Percentiles rank a stretch among this genome's conserved stretches.
These are phyloP conservation scores for Philypnodon macrostomus DNA, from an alignment of 2,797 vertebrate species.

Conservation along the genomic window DNA sequence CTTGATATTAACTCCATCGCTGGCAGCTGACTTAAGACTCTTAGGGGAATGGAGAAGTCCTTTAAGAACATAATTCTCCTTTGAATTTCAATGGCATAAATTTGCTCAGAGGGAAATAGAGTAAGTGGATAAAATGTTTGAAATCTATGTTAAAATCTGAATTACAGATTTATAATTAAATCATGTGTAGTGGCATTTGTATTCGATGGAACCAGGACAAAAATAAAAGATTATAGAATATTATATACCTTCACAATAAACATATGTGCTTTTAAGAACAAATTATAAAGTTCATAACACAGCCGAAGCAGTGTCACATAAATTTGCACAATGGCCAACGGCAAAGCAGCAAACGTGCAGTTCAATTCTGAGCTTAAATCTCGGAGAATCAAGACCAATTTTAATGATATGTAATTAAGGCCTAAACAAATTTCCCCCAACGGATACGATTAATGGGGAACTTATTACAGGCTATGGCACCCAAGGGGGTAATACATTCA, in stretches of 20 bases:
- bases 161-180: constrained; percentile 8
- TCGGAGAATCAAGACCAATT: constrained; percentile 76
- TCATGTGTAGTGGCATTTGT: background rate
- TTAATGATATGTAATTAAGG: constrained; percentile 83
- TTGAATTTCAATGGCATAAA: constrained; percentile 18
- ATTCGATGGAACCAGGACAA: constrained; percentile 3
- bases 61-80: constrained; percentile 37
- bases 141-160: constrained; percentile 7
- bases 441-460: constrained; percentile 81
- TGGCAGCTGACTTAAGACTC: constrained; percentile 33
- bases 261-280: constrained; percentile 22
- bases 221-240: constrained; percentile 5
- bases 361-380: constrained; percentile 72
- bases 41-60: constrained; percentile 19
- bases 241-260: constrained; percentile 15
- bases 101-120: constrained; percentile 15
- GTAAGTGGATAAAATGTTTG: constrained; percentile 3
- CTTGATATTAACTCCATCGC: constrained; percentile 27
- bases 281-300: constrained; percentile 42
- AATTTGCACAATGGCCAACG: constrained; percentile 59
- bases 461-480: constrained; percentile 81
- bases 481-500: constrained; percentile 82
- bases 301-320: constrained; percentile 50
- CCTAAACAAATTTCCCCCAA: constrained; percentile 80
- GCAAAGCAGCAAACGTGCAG: constrained; percentile 54